Evolutionary conservation across 2,797 vertebrate species (phyloP), one percentile per base, ranked within the genome.

Genomic region (Pseudocheirus occidentalis): DNA sequence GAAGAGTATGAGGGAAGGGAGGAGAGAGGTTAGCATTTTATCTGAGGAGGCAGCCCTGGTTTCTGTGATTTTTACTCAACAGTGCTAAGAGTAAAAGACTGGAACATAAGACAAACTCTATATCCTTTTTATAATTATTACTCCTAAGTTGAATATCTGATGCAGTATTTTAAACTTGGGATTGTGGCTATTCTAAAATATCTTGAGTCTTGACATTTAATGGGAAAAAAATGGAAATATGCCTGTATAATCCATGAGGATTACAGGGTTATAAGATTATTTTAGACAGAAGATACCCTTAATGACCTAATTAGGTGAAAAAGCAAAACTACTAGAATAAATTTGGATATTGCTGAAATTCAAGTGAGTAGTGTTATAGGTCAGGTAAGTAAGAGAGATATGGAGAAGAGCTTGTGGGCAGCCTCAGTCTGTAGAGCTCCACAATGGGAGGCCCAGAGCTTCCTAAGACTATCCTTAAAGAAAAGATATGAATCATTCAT

Each of bases 61-160:
- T 73, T 73, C 73, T 3, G 50, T 93, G 95, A 95, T 28, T 58
- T 66, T 52, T 6, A 2, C 46, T 28, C 66, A 58, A 87, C 28
- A 46, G 34, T 52, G 55, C 62, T 2, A 40, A 50, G 18, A 90
- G 66, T 62, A 90, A 96, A 93, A 95, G 40, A 90, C 18, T 53
- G 31, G 50, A 90, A 87, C 4, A 4, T 52, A 24, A 92, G 34
- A 62, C 40, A 94, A 93, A 81, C 73, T 55, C 55, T 53, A 13
- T 46, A 81, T 73, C 91, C 2, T 87, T 87, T 87, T 91, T 66
- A 57, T 46, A 54, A 31, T 55, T 92, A 92, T 54, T 87, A 40
- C 57, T 52, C 58, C 66, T 59, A 81, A 92, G 73, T 14, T 57
- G 54, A 55, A 18, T 54, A 58, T 14, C 40, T 56, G 52, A 29